These are phyloP conservation scores for Micronycteris hirsuta DNA, from an alignment of 2,113 vertebrate genomes.

Conservation along the genomic window DNA sequence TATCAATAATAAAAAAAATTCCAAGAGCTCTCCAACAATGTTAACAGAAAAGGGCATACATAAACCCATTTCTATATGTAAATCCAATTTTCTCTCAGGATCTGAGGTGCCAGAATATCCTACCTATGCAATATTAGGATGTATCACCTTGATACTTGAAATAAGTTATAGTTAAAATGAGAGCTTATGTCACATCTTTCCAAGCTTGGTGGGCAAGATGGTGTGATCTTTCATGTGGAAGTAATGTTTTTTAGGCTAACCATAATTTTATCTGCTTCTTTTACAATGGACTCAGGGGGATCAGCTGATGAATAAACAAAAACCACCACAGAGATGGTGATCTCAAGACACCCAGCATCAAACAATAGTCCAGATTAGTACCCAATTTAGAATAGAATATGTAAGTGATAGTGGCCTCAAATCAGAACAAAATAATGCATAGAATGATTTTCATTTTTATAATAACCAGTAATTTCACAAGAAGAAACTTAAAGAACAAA, in stretches of 20 bases:
- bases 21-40: not conserved
- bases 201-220: not conserved
- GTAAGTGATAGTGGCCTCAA: not conserved
- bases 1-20: not conserved
- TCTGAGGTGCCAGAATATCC: not conserved
- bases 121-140: not conserved
- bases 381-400: not conserved
- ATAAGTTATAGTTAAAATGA: not conserved
- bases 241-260: not conserved
- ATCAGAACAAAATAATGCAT: not conserved
- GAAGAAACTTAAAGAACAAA: not conserved
- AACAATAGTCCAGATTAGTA: not conserved
- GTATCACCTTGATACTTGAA: not conserved
- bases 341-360: not conserved
- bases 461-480: not conserved
- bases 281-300: constrained; percentile 24
- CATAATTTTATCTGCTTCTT: constrained; percentile 10
- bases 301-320: constrained; percentile 33
- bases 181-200: not conserved
- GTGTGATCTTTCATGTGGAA: not conserved
- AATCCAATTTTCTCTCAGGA: not conserved
- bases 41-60: not conserved
- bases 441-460: not conserved
- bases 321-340: not conserved
- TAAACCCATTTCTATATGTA: not conserved